Evolutionary conservation across 2,113 vertebrate species (phyloP).

Genomic region (Sorex fumeus): DNA sequence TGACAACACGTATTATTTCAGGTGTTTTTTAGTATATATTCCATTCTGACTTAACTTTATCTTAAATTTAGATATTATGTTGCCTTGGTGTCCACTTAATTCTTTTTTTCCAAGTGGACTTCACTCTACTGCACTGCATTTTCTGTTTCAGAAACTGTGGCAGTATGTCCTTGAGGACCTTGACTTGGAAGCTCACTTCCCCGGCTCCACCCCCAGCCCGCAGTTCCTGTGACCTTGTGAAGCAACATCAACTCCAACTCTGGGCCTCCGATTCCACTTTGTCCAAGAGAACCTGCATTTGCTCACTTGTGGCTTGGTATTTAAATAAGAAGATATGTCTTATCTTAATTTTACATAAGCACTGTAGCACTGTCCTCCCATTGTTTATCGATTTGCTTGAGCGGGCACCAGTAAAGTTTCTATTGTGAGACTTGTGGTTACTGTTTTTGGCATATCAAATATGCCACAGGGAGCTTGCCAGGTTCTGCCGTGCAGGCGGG

Average conservation of each 20-base stretch:
- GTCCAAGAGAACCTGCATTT: constrained; percentile 13
- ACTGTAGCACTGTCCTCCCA: no score
- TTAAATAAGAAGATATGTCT: constrained; percentile 24
- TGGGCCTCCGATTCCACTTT: not conserved
- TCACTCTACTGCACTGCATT: not conserved
- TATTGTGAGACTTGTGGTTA: no score
- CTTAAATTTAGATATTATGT: no score
- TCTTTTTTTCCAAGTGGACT: not conserved
- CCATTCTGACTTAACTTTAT: no score
- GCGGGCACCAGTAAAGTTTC: no score
- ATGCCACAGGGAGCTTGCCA: no score
- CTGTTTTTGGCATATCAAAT: no score
- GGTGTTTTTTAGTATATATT: no score
- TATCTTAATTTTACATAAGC: no score
- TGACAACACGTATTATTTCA: no score
- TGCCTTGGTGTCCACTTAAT: not conserved
- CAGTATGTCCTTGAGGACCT: not conserved
- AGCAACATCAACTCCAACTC: constrained; percentile 27
- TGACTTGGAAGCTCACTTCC: not conserved
- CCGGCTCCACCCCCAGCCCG: not conserved
- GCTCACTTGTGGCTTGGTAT: not conserved
- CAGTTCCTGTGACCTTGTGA: constrained; percentile 9
- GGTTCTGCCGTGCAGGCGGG: no score
- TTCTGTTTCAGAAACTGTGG: constrained; percentile 23
- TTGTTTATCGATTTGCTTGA: no score